phyloP scores from a whole-genome alignment of 23 tunicate species.

The Phallusia fumigata region DNA sequence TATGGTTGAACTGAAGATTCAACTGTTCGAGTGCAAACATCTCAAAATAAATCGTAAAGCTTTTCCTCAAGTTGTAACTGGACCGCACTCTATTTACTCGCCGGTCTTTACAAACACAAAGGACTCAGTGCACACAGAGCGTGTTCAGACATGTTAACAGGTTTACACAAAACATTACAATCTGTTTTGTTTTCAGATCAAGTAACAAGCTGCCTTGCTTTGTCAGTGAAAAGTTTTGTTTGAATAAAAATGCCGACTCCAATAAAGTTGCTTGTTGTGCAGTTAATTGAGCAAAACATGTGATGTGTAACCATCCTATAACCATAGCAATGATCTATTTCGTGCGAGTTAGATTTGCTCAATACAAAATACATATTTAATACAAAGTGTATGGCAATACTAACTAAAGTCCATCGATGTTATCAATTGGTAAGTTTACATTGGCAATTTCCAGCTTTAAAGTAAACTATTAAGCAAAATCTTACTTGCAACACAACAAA shows the following conservation, averaged over 20 bases:
- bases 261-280: no score
- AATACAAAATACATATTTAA: no score
- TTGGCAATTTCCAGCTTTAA: no score
- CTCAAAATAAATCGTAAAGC: not conserved
- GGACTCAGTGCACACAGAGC: not conserved
- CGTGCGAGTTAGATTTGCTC: no score
- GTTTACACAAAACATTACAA: not conserved
- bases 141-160: not conserved
- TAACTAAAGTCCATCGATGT: no score
- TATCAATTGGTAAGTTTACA: no score
- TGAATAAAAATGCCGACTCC: not conserved
- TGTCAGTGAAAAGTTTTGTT: not conserved
- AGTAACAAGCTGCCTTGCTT: constrained; percentile 26
- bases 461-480: no score
- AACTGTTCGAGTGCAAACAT: not conserved
- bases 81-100: not conserved
- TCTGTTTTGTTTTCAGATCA: constrained; percentile 52
- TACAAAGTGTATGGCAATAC: no score
- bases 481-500: no score
- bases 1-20: no score
- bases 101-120: not conserved
- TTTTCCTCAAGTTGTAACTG: not conserved
- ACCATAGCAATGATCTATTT: not conserved
- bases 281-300: no score
- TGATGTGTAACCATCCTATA: not conserved